Evolutionary conservation across 2,888 invertebrate species (phyloP), one percentile per base, ranked within the genome.

Genomic region (Heteropelma amictum): DNA sequence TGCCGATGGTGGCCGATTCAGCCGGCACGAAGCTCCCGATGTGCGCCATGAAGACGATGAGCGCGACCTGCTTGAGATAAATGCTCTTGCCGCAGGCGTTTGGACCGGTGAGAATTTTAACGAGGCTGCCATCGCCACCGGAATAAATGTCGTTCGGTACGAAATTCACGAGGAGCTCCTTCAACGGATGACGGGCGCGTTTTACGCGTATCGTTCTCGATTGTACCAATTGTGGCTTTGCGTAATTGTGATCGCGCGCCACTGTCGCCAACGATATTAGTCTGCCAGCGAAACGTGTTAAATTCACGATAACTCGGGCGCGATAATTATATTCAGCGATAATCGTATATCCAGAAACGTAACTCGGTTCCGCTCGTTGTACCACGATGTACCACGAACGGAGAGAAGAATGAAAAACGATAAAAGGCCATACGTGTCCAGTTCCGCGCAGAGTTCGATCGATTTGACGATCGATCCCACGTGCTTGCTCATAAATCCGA

Each of bases 11-110:
- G 0, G 96, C 96, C 0, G 88, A 87, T 71, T 92, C 92, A 0
- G 97, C 97, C 0, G 98, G 97, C 5, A 98, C 95, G 89, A 93
- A 98, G 82, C 95, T 94, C 21, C 98, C 98, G 72, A 97, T 92
- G 85, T 97, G 97, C 0, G 97, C 95, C 90, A 98, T 90, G 88
- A 94, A 97, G 1, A 94, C 93, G 79, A 97, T 93, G 61, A 97
- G 86, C 12, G 94, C 95, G 3, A 93, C 90, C 90, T 97, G 96
- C 89, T 97, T 97, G 84, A 98, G 91, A 88, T 96, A 98, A 26
- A 97, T 93, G 73, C 96, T 97, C 89, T 98, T 98, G 1, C 98
- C 98, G 84, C 96, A 95, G 0, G 96, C 94, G 89, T 98, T 98
- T 0, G 98, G 96, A 0, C 97, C 98, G 0, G 96, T 96, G 4